Percentiles rank a stretch among this genome's conserved stretches.
These are phyloP conservation scores for Achatina immaculata DNA, from an alignment of 1,140 invertebrate species.

Conservation along the genomic window DNA sequence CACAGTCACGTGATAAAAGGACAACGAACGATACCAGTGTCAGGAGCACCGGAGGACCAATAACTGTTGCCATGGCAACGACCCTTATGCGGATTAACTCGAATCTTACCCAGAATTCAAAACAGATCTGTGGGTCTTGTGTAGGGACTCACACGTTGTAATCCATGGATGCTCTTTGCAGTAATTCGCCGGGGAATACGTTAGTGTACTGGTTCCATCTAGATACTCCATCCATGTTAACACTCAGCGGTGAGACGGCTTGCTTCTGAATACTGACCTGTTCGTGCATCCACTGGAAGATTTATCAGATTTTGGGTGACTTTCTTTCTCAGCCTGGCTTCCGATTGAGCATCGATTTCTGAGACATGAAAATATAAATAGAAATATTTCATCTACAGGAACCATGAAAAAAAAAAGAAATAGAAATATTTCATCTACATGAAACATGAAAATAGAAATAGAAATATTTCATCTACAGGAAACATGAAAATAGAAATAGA, in stretches of 20 bases:
- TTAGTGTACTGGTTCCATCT: neutral
- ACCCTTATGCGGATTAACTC: neutral
- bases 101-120: neutral
- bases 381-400: too few relatives aligned
- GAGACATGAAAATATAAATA: too few relatives aligned
- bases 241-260: neutral
- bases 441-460: too few relatives aligned
- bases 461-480: too few relatives aligned
- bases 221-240: neutral
- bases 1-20: neutral
- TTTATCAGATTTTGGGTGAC: too few relatives aligned
- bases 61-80: neutral
- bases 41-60: neutral
- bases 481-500: too few relatives aligned
- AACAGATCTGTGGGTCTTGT: too few relatives aligned
- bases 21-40: conserved; percentile 2
- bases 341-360: too few relatives aligned
- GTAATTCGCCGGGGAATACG: neutral
- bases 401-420: too few relatives aligned
- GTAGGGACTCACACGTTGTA: neutral
- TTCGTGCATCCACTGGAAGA: too few relatives aligned
- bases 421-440: too few relatives aligned
- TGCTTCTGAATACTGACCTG: neutral
- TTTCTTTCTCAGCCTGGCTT: too few relatives aligned
- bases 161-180: neutral